Conservation (phyloP, 2,888 invertebrate genomes). For the Leucophenga montana region DNA sequence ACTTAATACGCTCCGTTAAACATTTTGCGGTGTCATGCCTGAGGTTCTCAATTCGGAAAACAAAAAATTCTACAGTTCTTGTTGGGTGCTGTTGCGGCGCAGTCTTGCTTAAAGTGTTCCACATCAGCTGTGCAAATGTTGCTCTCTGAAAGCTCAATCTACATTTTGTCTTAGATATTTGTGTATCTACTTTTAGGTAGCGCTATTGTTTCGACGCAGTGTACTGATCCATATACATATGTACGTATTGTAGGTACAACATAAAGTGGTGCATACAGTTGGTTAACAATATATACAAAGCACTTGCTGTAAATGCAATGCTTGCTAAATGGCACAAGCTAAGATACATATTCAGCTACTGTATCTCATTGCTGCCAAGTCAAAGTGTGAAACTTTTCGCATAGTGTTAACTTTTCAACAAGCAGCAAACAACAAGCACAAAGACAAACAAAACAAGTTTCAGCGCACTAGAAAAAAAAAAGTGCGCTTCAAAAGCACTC, state of each 20-base stretch:
- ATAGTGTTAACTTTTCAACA: constrained; percentile 1
- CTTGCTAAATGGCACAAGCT: neutral
- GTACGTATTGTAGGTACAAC: too few species aligned
- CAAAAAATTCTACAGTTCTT: neutral
- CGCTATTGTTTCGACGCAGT: too few species aligned
- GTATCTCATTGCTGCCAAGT: neutral
- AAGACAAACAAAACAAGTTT: neutral
- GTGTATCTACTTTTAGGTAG: too few species aligned
- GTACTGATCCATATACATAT: too few species aligned
- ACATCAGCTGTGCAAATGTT: too few species aligned
- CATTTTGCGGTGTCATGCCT: constrained; percentile 1
- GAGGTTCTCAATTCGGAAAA: neutral
- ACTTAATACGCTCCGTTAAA: constrained; percentile 22
- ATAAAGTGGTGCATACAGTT: neutral
- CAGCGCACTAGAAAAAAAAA: neutral
- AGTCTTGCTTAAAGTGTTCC: too few species aligned
- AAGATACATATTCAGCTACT: constrained; percentile 2
- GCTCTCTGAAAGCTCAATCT: too few species aligned
- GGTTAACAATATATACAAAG: neutral
- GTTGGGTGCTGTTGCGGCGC: too few species aligned
- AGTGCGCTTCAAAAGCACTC: too few species aligned
- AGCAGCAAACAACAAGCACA: neutral
- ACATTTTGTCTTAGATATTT: too few species aligned
- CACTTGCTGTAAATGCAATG: neutral
- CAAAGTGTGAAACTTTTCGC: constrained; percentile 3